Evolutionary conservation across 2,888 invertebrate species (phyloP), one percentile per base, ranked within the genome.

Genomic region (Orthosia gothica): DNA sequence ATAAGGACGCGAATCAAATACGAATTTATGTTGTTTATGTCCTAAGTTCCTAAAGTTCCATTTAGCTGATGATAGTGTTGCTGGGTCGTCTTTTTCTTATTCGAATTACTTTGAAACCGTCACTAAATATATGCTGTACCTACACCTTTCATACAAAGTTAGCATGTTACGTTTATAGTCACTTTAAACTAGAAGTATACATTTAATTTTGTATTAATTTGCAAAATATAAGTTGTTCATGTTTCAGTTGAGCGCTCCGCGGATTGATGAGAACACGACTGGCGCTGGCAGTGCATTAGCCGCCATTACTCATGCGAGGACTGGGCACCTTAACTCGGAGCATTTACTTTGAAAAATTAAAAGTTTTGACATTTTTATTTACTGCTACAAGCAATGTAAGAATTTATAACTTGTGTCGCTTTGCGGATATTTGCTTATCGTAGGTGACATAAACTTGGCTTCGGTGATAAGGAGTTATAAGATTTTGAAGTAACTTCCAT

Each of bases 241-340:
- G 45, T 68, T 68, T 54, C 15, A 55, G 62, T 52, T 16, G 26
- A n/a, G 32, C 57, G 50, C 12, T 61, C n/a, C 23, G 12, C 4
- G 18, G 58, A 73, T 59, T 78, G 54, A 73, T 68, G 45, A 40
- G 64, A 55, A 50, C 57, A 50, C 20, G 70, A 52, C 59, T 67
- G 80, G 16, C 9, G 32, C 55, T 79, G 70, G 54, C 76, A 58
- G 79, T 40, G 13, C 54, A 64, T 67, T 64, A 71, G 59, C 59
- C 63, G 52, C 47, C 40, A 80, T 80, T 57, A 76, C 76, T 80
- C 71, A 76, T 57, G 54, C 26, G 18, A 66, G 49, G 47, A 9
- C 18, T 45, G 5, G 64, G 13, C 61, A 64, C 55, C 26, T 45
- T 40, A 3, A 55, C 13, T 20, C n/a, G 26, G 26, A 66, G 57